Conservation (phyloP, 2,797 vertebrate genomes). For the Austrolebias charrua region DNA sequence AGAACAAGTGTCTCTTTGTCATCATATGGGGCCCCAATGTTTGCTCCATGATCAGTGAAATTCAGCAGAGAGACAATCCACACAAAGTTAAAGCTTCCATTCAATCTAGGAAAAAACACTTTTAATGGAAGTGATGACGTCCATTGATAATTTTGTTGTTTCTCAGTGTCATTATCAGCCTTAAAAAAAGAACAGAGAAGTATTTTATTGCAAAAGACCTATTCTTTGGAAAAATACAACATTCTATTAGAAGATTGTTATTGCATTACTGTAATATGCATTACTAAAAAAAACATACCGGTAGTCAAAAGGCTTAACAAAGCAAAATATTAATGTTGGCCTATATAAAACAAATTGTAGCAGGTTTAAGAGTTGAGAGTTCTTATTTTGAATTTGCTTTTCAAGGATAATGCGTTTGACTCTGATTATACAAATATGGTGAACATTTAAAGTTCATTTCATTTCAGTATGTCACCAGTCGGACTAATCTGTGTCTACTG, state of each 20-base stretch:
- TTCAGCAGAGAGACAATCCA: slow-evolving; percentile 35
- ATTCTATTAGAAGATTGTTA: too few species aligned
- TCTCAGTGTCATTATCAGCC: background rate
- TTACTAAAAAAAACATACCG: too few species aligned
- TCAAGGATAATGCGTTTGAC: background rate
- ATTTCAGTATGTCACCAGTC: background rate
- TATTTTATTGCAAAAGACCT: too few species aligned
- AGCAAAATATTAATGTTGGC: too few species aligned
- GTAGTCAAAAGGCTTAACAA: too few species aligned
- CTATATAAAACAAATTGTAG: too few species aligned
- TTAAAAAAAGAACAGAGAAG: too few species aligned
- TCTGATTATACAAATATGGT: background rate
- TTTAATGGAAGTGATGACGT: background rate
- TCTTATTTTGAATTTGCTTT: background rate
- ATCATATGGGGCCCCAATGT: slow-evolving; percentile 54
- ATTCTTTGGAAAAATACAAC: too few species aligned
- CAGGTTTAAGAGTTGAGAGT: too few species aligned
- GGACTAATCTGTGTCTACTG: too few species aligned
- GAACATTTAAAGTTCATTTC: background rate
- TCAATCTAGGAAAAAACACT: background rate
- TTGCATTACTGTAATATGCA: too few species aligned
- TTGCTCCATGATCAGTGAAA: slow-evolving; percentile 42
- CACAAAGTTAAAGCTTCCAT: slow-evolving; percentile 23
- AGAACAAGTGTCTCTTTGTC: slow-evolving; percentile 70
- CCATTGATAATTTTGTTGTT: background rate